Conservation (phyloP, 1,140 invertebrate species). For the Liolophura sinensis region DNA sequence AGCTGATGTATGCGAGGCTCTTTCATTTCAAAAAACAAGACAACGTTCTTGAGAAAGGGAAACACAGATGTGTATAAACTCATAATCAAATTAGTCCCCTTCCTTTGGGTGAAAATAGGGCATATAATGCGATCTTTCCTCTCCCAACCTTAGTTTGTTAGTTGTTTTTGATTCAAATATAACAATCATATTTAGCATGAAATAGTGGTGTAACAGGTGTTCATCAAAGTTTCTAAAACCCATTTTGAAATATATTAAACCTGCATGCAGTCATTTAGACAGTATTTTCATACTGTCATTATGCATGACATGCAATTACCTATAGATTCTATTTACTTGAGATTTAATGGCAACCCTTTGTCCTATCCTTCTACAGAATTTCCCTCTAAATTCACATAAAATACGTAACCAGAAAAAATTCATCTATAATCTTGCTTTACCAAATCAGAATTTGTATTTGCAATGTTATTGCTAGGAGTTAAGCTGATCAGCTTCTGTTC, state of each 20-base stretch:
- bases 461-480: no score
- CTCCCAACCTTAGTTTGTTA: conserved; percentile 20
- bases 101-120: conserved; percentile 17
- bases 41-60: conserved; percentile 16
- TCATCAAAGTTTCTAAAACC: conserved; percentile 13
- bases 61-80: conserved; percentile 18
- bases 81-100: conserved; percentile 17
- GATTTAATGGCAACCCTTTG: no score
- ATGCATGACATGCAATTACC: conserved; percentile 9
- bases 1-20: conserved; percentile 19
- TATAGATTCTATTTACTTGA: no score
- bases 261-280: conserved; percentile 7
- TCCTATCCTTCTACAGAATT: no score
- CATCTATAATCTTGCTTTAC: no score
- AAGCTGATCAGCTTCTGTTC: no score
- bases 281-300: conserved; percentile 9
- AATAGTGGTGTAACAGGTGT: background rate
- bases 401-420: no score
- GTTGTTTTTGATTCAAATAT: conserved; percentile 12
- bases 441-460: no score
- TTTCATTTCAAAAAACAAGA: conserved; percentile 20
- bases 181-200: conserved; percentile 7
- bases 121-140: conserved; percentile 20
- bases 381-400: no score
- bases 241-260: background rate